Evolutionary conservation across 2,888 invertebrate genomes (phyloP).

Genomic region (Choristoneura rosaceana): DNA sequence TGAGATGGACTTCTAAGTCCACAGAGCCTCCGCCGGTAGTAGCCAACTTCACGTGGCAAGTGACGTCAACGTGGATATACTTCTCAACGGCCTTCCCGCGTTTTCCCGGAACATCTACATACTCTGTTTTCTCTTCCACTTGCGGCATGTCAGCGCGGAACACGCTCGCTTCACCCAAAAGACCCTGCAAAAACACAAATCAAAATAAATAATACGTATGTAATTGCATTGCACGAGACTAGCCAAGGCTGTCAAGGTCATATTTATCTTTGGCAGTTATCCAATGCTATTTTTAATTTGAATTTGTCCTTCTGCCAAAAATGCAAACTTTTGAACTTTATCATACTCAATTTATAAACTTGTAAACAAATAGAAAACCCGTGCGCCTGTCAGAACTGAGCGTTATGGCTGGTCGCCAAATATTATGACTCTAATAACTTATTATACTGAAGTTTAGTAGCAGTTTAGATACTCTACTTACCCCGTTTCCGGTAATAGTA

Average conservation of each 20-base stretch:
- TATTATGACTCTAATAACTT: constrained; percentile 10
- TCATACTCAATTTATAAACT: constrained; percentile 49
- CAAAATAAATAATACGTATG: constrained; percentile 24
- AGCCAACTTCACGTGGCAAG: constrained; percentile 87
- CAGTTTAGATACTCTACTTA: constrained; percentile 58
- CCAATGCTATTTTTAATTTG: constrained; percentile 59
- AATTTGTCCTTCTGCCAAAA: constrained; percentile 61
- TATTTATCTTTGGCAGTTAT: constrained; percentile 52
- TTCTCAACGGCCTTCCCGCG: constrained; percentile 85
- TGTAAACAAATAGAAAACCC: constrained; percentile 54
- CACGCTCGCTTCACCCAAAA: constrained; percentile 88
- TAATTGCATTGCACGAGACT: constrained; percentile 10
- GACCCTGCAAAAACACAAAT: constrained; percentile 65
- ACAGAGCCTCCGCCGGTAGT: constrained; percentile 85
- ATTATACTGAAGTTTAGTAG: constrained; percentile 24
- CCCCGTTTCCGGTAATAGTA: constrained; percentile 85
- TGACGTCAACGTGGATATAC: constrained; percentile 88
- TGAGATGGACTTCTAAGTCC: constrained; percentile 85
- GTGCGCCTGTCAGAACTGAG: constrained; percentile 39
- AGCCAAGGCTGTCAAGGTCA: constrained; percentile 31
- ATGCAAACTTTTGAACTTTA: constrained; percentile 52
- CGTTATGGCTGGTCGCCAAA: constrained; percentile 32
- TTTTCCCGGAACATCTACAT: constrained; percentile 82
- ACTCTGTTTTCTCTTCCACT: constrained; percentile 87
- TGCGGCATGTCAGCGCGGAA: constrained; percentile 89